Evolutionary conservation across 2,888 invertebrate species (phyloP).

Genomic region (Seira ritae): DNA sequence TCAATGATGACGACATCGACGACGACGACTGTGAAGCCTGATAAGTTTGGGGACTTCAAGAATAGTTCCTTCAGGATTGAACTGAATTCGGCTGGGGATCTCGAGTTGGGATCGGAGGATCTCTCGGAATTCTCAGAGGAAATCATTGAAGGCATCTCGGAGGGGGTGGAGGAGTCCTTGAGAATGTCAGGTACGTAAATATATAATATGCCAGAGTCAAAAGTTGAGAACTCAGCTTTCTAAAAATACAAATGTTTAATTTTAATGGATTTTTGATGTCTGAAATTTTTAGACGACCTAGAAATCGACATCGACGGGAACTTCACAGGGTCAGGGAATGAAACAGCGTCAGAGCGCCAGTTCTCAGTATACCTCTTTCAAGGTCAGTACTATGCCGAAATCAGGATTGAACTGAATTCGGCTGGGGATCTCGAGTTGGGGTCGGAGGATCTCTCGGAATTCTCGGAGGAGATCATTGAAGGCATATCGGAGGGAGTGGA

Average conservation of each 20-base stretch:
- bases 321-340: neutral
- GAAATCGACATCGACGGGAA: conserved; percentile 22
- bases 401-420: conserved; percentile 31
- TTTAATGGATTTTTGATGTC: neutral
- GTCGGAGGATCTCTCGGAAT: conserved; percentile 49
- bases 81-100: conserved; percentile 44
- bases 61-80: conserved; percentile 27
- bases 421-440: conserved; percentile 41
- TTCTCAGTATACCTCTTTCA: conserved; percentile 71
- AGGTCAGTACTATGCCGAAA: conserved; percentile 64
- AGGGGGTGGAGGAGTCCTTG: conserved; percentile 69
- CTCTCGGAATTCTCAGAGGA: conserved; percentile 63
- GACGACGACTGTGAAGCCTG: neutral
- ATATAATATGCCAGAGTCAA: too few relatives aligned
- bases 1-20: neutral
- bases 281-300: conserved; percentile 30
- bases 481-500: conserved; percentile 69
- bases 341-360: conserved; percentile 58
- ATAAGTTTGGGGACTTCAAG: neutral
- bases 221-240: neutral
- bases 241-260: neutral
- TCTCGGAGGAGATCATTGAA: conserved; percentile 67
- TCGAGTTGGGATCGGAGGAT: conserved; percentile 39
- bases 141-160: conserved; percentile 65
- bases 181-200: conserved; percentile 54